These are phyloP conservation scores for Thumatha senex DNA, from an alignment of 2,888 invertebrate genomes.

Conservation along the genomic window DNA sequence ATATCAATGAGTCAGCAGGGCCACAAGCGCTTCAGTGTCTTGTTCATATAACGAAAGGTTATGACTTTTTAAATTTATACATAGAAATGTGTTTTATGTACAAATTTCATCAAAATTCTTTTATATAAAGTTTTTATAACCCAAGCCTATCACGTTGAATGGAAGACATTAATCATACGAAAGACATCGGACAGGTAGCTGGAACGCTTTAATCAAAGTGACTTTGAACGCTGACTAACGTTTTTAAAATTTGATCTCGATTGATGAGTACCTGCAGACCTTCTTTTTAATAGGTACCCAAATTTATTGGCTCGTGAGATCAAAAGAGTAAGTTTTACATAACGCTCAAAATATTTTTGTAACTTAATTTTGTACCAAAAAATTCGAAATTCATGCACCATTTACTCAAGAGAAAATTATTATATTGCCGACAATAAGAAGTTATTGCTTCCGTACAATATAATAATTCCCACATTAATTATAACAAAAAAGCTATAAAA, in stretches of 20 bases:
- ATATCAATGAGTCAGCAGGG: no score
- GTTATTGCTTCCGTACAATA: constrained; percentile 30
- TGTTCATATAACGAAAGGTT: no score
- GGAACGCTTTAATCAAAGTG: constrained; percentile 6
- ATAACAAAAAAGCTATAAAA: constrained; percentile 37
- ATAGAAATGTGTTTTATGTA: no score
- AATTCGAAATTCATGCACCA: constrained; percentile 2
- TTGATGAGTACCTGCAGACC: background rate
- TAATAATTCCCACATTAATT: constrained; percentile 32
- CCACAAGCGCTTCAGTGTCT: no score
- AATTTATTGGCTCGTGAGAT: background rate
- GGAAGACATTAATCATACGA: constrained; percentile 2
- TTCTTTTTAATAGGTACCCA: background rate
- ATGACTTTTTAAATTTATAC: no score
- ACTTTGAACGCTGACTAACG: constrained; percentile 1
- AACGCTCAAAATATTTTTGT: background rate
- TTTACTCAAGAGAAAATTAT: constrained; percentile 8
- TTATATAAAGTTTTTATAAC: background rate
- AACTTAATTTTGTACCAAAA: constrained; percentile 3
- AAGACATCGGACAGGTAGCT: constrained; percentile 1
- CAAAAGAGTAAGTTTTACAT: background rate
- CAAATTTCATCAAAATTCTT: background rate
- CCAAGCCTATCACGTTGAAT: background rate
- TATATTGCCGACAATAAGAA: constrained; percentile 13
- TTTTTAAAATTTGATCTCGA: constrained; percentile 1